Conservation (phyloP, 2,113 vertebrate genomes). For the Polypterus senegalus region DNA sequence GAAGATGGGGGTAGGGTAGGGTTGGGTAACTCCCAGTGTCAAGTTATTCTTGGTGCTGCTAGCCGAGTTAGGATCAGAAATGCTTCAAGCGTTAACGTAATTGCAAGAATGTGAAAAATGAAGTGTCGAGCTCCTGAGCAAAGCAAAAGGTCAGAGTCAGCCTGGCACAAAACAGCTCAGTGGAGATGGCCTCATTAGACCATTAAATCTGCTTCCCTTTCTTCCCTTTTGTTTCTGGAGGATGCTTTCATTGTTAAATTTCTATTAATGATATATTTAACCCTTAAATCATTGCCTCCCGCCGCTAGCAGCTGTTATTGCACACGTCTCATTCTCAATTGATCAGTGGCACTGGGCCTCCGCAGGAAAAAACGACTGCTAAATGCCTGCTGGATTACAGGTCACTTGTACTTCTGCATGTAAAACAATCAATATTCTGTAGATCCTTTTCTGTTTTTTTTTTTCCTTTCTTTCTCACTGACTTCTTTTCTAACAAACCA, state of each 20-base stretch:
- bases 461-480: conserved; percentile 21
- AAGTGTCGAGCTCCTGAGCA: conserved; percentile 82
- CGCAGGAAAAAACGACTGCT: conserved; percentile 44
- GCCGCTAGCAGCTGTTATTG: conserved; percentile 24
- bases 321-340: conserved; percentile 45
- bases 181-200: conserved; percentile 92
- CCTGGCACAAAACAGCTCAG: conserved; percentile 87
- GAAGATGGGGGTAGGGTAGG: not conserved
- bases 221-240: conserved; percentile 27
- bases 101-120: conserved; percentile 99
- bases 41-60: conserved; percentile 76
- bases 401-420: conserved; percentile 63
- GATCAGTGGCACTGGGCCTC: conserved; percentile 53
- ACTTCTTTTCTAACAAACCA: conserved; percentile 26
- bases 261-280: conserved; percentile 34
- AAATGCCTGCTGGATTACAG: conserved; percentile 67
- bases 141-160: conserved; percentile 87
- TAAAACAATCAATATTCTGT: conserved; percentile 64
- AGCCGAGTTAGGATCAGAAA: conserved; percentile 85
- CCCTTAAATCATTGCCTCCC: conserved; percentile 15
- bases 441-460: conserved; percentile 45
- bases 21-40: conserved; percentile 59
- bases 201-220: conserved; percentile 69
- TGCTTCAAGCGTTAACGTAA: conserved; percentile 98
- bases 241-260: conserved; percentile 35